Evolutionary conservation across 1,140 invertebrate genomes (phyloP).

Genomic region (Periplaneta americana): DNA sequence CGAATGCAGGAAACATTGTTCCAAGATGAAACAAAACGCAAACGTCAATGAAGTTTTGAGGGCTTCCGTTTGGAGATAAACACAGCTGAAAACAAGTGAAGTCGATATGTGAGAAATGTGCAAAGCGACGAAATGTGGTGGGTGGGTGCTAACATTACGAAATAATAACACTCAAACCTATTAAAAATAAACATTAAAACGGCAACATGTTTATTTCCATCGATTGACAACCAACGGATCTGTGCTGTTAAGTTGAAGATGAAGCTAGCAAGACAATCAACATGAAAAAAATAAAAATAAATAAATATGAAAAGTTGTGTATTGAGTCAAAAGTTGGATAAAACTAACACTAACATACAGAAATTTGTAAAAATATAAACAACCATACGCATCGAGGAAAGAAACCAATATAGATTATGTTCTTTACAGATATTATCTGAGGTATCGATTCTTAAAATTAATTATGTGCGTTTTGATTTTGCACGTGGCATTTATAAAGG

Average conservation of each 20-base stretch:
- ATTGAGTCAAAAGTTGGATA: background rate
- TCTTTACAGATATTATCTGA: background rate
- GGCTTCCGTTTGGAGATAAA: background rate
- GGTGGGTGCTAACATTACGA: no score
- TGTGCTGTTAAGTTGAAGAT: background rate
- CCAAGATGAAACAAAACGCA: background rate
- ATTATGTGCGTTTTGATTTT: background rate
- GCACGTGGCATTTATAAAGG: background rate
- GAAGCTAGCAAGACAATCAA: constrained; percentile 9
- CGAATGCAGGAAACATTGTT: background rate
- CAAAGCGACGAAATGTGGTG: no score
- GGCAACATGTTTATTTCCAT: no score
- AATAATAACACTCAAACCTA: no score
- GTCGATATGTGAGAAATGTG: background rate
- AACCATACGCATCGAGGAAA: background rate
- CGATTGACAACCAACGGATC: background rate
- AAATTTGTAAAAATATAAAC: background rate
- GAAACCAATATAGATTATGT: background rate
- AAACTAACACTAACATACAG: background rate
- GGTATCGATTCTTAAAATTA: background rate
- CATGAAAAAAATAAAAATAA: background rate
- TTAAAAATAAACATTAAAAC: no score
- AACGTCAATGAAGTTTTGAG: background rate
- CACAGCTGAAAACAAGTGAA: background rate
- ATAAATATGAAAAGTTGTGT: background rate